These are phyloP conservation scores for Charadrius vociferus DNA, from an alignment of 2,113 vertebrate species.

Conservation along the genomic window DNA sequence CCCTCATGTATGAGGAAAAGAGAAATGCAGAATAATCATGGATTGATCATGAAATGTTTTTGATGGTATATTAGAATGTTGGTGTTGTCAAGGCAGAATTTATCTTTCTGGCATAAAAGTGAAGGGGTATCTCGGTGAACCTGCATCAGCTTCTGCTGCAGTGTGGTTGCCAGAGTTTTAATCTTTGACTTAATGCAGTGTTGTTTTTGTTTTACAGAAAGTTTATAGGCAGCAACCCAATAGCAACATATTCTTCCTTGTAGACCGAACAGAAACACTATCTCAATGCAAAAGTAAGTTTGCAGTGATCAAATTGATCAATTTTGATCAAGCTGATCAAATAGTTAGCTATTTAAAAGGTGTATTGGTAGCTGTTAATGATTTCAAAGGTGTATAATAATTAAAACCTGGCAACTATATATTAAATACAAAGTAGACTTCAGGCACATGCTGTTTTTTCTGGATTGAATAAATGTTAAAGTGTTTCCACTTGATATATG, in stretches of 20 bases:
- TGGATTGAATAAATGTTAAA: not conserved
- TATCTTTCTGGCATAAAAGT: not conserved
- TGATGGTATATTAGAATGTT: not conserved
- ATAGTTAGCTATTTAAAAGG: not conserved
- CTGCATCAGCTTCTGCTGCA: not conserved
- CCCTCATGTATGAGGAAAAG: not conserved
- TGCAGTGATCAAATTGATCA: not conserved
- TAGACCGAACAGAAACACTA: constrained; percentile 83
- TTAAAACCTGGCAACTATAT: not conserved
- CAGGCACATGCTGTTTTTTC: not conserved
- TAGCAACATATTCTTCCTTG: constrained; percentile 93
- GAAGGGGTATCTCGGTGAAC: not conserved
- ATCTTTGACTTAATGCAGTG: not conserved
- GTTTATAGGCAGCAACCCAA: constrained; percentile 93
- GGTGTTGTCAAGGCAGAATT: not conserved
- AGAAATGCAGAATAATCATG: not conserved
- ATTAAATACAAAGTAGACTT: not conserved
- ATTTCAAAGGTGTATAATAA: not conserved
- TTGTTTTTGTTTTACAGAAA: constrained; percentile 79
- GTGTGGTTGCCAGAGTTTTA: not conserved
- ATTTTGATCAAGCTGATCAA: not conserved
- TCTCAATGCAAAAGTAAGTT: constrained; percentile 89
- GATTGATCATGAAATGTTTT: not conserved
- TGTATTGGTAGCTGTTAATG: not conserved
- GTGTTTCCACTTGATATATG: not conserved